phyloP scores from a whole-genome alignment of 2,797 vertebrate genomes.

The Falco berigora region DNA sequence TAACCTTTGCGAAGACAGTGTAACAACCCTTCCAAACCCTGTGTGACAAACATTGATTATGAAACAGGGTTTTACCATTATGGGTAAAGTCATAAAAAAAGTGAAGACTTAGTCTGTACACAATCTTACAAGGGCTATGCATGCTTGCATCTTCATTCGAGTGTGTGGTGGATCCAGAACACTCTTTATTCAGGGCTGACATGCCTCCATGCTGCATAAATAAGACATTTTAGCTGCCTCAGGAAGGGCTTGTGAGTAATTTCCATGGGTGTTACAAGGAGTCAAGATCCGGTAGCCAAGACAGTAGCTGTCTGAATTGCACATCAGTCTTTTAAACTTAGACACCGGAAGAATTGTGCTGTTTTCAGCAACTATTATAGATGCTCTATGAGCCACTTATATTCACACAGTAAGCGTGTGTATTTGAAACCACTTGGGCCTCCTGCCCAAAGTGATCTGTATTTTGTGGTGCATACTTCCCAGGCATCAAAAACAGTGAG shows the following conservation, averaged over 20 bases:
- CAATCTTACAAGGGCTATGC: not conserved
- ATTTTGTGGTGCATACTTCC: not conserved
- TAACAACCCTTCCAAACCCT: not conserved
- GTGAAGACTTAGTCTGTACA: not conserved
- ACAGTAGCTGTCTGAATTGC: not conserved
- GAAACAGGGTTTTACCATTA: not conserved
- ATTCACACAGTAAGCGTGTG: accelerated
- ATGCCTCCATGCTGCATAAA: not conserved
- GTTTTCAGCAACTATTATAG: not conserved
- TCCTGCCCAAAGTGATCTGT: not conserved
- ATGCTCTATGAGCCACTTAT: not conserved
- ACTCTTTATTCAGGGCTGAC: not conserved
- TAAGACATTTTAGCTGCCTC: not conserved
- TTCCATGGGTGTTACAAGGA: not conserved
- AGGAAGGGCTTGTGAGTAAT: not conserved
- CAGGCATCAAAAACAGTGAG: not conserved
- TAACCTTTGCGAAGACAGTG: not conserved
- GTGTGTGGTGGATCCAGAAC: not conserved
- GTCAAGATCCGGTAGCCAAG: not conserved
- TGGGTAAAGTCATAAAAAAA: not conserved
- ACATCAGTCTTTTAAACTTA: not conserved
- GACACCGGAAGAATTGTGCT: not conserved
- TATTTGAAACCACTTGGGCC: not conserved
- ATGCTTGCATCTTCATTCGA: not conserved
- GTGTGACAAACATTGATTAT: not conserved